Conservation (phyloP, 2,797 vertebrate genomes). For the Lemur catta region DNA sequence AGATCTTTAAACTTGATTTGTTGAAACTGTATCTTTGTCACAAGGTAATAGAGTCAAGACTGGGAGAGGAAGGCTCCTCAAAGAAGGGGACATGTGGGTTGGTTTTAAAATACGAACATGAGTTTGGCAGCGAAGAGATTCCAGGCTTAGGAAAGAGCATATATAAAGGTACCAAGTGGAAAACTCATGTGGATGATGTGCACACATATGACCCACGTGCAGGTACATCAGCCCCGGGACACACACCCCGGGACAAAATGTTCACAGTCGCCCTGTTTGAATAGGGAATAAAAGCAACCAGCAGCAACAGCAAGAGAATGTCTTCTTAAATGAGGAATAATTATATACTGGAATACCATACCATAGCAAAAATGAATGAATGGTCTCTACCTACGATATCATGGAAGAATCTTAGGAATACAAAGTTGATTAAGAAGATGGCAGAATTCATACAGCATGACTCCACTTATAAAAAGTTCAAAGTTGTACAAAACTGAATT, state of each 20-base stretch:
- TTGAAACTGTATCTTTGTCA: background rate
- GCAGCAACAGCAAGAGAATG: background rate
- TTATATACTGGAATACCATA: background rate
- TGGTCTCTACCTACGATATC: background rate
- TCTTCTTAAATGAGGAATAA: background rate
- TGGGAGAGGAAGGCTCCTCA: background rate
- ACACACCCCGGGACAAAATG: background rate
- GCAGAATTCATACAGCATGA: background rate
- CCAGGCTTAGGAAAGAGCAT: background rate
- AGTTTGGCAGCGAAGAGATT: background rate
- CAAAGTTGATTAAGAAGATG: background rate
- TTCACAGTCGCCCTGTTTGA: background rate
- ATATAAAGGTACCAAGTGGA: background rate
- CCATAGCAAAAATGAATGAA: background rate
- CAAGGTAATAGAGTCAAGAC: background rate
- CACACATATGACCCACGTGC: background rate
- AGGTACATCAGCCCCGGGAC: background rate
- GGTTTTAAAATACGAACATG: background rate
- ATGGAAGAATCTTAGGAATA: background rate
- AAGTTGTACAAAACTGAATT: background rate
- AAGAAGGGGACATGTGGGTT: background rate
- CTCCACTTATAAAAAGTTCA: background rate
- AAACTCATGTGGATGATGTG: background rate
- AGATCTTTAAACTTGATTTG: background rate
- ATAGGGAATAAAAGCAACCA: background rate